Conservation (phyloP, 2,113 vertebrate genomes). For the Zosterops lateralis region DNA sequence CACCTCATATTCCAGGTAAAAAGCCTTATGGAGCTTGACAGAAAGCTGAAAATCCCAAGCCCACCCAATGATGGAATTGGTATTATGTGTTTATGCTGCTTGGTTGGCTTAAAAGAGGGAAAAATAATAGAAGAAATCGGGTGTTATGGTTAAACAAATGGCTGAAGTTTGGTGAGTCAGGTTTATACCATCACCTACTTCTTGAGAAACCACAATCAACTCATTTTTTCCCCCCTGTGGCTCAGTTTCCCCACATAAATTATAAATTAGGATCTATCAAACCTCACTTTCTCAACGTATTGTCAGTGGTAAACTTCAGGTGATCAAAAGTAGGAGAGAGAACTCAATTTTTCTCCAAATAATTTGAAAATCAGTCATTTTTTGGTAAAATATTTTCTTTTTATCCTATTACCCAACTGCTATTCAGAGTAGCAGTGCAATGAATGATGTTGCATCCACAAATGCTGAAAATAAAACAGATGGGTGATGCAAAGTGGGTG, state of each 20-base stretch:
- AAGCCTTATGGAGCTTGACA: constrained; percentile 28
- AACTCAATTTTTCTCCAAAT: not conserved
- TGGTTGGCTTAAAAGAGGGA: not conserved
- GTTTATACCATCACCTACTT: fast-evolving
- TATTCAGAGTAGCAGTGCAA: not conserved
- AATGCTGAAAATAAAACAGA: not conserved
- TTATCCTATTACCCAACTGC: not conserved
- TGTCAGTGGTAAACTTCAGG: not conserved
- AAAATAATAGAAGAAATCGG: not conserved
- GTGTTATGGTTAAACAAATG: not conserved
- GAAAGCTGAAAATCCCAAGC: not conserved
- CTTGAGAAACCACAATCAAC: not conserved
- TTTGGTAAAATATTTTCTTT: not conserved
- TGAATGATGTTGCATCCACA: not conserved
- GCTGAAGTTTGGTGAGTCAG: not conserved
- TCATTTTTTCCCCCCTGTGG: not conserved
- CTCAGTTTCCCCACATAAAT: not conserved
- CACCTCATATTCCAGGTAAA: constrained; percentile 40
- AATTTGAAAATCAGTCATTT: not conserved
- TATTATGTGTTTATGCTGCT: not conserved
- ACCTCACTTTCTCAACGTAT: not conserved
- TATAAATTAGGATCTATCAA: not conserved
- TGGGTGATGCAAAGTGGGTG: not conserved
- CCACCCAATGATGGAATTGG: not conserved
- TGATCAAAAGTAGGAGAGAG: fast-evolving